phyloP scores from a whole-genome alignment of 2,797 vertebrate species.

The Podarcis siculus region DNA sequence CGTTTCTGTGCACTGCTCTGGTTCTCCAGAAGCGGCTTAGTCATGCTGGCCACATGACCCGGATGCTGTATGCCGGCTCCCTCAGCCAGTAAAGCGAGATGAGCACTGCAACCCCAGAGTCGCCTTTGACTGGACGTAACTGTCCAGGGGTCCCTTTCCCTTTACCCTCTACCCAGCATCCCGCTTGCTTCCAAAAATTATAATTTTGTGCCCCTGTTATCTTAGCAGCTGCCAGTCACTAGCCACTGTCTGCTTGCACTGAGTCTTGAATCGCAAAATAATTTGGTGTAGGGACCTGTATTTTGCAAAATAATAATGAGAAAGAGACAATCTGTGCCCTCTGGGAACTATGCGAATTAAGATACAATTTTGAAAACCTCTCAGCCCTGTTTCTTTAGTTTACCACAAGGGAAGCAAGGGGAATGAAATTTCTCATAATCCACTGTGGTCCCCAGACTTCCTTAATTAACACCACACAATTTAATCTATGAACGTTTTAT shows the following conservation, averaged over 20 bases:
- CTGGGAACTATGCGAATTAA: too few species aligned
- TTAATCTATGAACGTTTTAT: neutral
- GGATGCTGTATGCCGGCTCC: too few species aligned
- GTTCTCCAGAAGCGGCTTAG: too few species aligned
- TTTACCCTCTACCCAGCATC: neutral
- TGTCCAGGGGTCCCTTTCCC: fast-evolving
- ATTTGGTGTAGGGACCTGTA: neutral
- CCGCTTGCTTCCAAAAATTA: neutral
- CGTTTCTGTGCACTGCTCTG: too few species aligned
- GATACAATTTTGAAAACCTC: neutral
- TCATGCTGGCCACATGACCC: too few species aligned
- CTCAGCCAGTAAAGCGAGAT: too few species aligned
- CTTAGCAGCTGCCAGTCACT: neutral
- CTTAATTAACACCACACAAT: neutral
- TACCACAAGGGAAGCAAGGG: too few species aligned
- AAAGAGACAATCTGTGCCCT: neutral
- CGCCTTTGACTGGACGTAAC: too few species aligned
- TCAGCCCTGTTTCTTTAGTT: neutral
- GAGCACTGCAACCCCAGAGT: too few species aligned
- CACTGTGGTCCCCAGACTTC: neutral
- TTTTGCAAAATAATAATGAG: neutral
- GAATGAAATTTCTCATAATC: neutral
- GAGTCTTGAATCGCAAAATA: neutral
- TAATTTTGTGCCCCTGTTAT: neutral
- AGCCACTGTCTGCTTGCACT: neutral